A percentile compares a stretch with the other conserved stretches of the same genome.
Conservation (phyloP, 2,797 vertebrate species). For the Liasis olivaceus region DNA sequence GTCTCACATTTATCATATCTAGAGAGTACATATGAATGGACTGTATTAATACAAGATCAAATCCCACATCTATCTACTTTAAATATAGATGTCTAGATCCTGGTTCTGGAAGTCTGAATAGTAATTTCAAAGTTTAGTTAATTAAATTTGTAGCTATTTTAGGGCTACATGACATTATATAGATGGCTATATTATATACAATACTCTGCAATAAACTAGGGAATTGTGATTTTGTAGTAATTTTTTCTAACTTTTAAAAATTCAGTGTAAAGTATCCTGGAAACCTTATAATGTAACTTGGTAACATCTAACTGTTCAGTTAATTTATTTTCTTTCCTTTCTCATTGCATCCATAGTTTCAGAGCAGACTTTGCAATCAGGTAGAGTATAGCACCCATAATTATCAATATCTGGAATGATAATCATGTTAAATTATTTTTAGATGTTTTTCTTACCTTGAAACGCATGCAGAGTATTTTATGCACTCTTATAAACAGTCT, state of each 20-base stretch:
- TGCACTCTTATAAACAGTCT: neutral
- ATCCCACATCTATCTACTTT: neutral
- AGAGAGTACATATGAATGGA: neutral
- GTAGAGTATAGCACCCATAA: slow-evolving; percentile 85
- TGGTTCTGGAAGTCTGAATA: neutral
- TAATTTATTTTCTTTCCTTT: slow-evolving; percentile 75
- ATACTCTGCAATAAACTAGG: neutral
- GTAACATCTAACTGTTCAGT: slow-evolving; percentile 49
- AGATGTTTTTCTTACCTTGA: neutral
- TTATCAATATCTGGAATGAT: slow-evolving; percentile 42
- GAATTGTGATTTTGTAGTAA: slow-evolving; percentile 7
- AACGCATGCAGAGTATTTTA: neutral
- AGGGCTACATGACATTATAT: neutral
- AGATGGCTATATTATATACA: neutral
- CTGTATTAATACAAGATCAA: neutral
- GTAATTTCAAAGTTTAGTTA: neutral
- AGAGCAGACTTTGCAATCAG: slow-evolving; percentile 99
- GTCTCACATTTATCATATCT: neutral
- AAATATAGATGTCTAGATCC: neutral
- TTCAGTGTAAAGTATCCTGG: slow-evolving; percentile 12
- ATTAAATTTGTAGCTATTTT: neutral
- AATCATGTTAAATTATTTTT: slow-evolving; percentile 32
- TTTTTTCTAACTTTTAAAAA: neutral
- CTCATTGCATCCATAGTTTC: slow-evolving; percentile 89
- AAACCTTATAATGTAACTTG: slow-evolving; percentile 14